phyloP scores from a whole-genome alignment of 1,140 invertebrate genomes.

The Cardiocondyla obscurior region DNA sequence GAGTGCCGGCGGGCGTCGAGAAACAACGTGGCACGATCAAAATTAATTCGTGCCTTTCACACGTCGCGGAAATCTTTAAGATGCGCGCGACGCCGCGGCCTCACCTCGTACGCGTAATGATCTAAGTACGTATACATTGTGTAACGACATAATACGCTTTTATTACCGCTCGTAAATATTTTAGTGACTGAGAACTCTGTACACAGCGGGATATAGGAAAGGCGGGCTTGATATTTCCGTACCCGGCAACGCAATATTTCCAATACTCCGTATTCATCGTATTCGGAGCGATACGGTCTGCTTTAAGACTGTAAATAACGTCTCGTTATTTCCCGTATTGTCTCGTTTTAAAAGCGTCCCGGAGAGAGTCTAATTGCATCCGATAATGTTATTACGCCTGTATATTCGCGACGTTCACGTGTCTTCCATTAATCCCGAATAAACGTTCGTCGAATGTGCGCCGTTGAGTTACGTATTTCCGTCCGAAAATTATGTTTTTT shows the following conservation, averaged over 20 bases:
- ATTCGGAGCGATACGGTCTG: background rate
- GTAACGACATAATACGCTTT: constrained; percentile 33
- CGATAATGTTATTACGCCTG: constrained; percentile 8
- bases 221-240: constrained; percentile 34
- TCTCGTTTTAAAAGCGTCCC: background rate
- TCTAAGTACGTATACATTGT: no score
- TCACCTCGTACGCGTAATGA: constrained; percentile 1
- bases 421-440: constrained; percentile 18
- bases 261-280: constrained; percentile 30
- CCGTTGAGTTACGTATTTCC: background rate
- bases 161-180: constrained; percentile 38
- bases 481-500: background rate
- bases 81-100: background rate
- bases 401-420: background rate
- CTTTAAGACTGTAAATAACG: constrained; percentile 31
- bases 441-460: background rate
- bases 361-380: background rate
- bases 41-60: constrained; percentile 27
- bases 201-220: constrained; percentile 7
- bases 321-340: constrained; percentile 36
- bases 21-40: constrained; percentile 13
- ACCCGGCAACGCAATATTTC: constrained; percentile 5
- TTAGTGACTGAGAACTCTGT: background rate
- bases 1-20: background rate
- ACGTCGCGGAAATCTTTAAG: background rate